These are phyloP conservation scores for Axis porcinus DNA, from an alignment of 2,113 vertebrate species.

Conservation along the genomic window DNA sequence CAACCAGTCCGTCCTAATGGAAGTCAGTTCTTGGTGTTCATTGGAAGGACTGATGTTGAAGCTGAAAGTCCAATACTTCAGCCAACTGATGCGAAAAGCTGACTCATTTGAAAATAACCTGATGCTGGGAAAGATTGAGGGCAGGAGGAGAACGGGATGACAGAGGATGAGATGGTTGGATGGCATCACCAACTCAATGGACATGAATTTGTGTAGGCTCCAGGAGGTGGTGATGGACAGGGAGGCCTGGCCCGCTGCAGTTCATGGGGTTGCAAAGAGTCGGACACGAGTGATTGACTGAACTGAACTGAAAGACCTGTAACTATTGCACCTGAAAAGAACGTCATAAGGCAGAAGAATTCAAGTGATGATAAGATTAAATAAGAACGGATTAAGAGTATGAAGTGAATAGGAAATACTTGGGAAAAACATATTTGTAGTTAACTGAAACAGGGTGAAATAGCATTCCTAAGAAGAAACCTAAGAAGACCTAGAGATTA, in stretches of 20 bases:
- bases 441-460: not conserved
- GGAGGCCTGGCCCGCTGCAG: accelerated
- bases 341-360: not conserved
- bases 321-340: not conserved
- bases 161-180: not conserved
- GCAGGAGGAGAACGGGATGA: not conserved
- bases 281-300: accelerated
- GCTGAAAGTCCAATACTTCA: not conserved
- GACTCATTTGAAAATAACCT: not conserved
- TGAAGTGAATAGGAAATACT: not conserved
- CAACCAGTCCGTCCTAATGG: not conserved
- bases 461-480: not conserved
- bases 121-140: not conserved
- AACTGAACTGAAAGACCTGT: not conserved
- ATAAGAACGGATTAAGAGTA: not conserved
- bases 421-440: not conserved
- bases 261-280: not conserved
- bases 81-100: not conserved
- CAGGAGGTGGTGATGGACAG: accelerated
- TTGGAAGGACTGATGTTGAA: not conserved
- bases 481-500: not conserved
- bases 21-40: not conserved
- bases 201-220: not conserved
- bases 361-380: not conserved
- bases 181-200: not conserved